Evolutionary conservation across 2,113 vertebrate species (phyloP), one percentile per base, ranked within the genome.

Genomic region (Notechis scutatus): DNA sequence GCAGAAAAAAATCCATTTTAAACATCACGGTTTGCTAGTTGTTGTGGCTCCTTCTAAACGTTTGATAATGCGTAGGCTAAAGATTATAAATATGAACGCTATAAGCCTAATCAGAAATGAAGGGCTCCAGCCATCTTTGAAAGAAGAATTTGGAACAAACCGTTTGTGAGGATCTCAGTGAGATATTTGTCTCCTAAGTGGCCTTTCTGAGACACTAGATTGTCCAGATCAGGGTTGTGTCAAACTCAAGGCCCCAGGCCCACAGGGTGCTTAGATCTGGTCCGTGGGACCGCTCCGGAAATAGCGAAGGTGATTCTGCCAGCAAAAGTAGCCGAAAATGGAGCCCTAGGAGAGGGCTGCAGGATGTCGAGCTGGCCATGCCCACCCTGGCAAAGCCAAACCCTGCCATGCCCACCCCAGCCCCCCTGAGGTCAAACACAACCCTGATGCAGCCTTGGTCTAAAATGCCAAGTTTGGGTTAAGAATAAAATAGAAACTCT

Each of bases 81-180:
- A 5, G 29, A 14, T n/a, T 14, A 64, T 64, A 4, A 64, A n/a
- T 2, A 5, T 64, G 12, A 14, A n/a, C 0, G 0, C 14, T 64
- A n/a, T 14, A 4, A 12, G 14, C 26, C 11, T 8, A 20, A 6
- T 20, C 69, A 7, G 15, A 74, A 74, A 39, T 20, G n/a, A 74
- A 3, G 2, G 5, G 2, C 14, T 8, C 14, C 10, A 20, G 15
- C n/a, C n/a, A 6, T 7, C 15, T 5, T 34, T 3, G 1, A 74
- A 34, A 47, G 15, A 15, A 34, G n/a, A 74, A 34, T 74, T 34
- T 6, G n/a, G n/a, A 18, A 18, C 2, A 8, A 74, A 2, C n/a
- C 5, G 1, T 74, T 39, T 20, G n/a, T 9, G 1, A 26, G 24
- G 9, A 26, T 1, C 24, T 61, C 24, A 26, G 59, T 3, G 3